These are phyloP conservation scores for Eupeodes latifasciatus DNA, from an alignment of 2,888 invertebrate species.

Conservation along the genomic window DNA sequence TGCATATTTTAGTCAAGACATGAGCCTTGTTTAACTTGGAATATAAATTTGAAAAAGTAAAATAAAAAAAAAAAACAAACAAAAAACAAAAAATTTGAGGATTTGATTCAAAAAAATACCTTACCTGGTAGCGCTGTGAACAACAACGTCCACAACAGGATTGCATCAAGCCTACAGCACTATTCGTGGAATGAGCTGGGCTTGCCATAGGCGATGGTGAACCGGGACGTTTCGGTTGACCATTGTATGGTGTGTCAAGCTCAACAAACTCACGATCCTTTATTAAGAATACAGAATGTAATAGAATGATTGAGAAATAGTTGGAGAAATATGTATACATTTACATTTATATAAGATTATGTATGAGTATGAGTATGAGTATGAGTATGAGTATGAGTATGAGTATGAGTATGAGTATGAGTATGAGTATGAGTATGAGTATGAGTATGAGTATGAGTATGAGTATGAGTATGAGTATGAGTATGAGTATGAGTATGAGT, in stretches of 20 bases:
- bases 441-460: background rate
- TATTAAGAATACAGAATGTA: slow-evolving; percentile 16
- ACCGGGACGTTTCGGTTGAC: slow-evolving; percentile 95
- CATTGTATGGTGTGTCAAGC: slow-evolving; percentile 97
- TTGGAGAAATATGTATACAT: background rate
- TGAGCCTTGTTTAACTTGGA: slow-evolving; percentile 49
- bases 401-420: background rate
- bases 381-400: slow-evolving; percentile 1
- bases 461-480: background rate
- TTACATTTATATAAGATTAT: background rate
- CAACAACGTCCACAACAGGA: slow-evolving; percentile 94
- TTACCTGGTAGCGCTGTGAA: slow-evolving; percentile 94
- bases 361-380: background rate
- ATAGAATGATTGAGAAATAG: background rate
- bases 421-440: background rate
- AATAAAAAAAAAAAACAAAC: slow-evolving; percentile 16
- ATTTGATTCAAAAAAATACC: slow-evolving; percentile 55
- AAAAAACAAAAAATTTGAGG: background rate
- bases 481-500: background rate
- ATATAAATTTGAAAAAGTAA: slow-evolving; percentile 10
- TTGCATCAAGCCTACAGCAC: slow-evolving; percentile 88
- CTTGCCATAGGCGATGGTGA: slow-evolving; percentile 94
- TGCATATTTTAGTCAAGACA: slow-evolving; percentile 64
- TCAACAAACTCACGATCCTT: slow-evolving; percentile 98
- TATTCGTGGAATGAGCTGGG: slow-evolving; percentile 93